A percentile compares a stretch with the other conserved stretches of the same genome.
phyloP scores from a whole-genome alignment of 2,113 vertebrate species.

The Lophochroa leadbeateri region DNA sequence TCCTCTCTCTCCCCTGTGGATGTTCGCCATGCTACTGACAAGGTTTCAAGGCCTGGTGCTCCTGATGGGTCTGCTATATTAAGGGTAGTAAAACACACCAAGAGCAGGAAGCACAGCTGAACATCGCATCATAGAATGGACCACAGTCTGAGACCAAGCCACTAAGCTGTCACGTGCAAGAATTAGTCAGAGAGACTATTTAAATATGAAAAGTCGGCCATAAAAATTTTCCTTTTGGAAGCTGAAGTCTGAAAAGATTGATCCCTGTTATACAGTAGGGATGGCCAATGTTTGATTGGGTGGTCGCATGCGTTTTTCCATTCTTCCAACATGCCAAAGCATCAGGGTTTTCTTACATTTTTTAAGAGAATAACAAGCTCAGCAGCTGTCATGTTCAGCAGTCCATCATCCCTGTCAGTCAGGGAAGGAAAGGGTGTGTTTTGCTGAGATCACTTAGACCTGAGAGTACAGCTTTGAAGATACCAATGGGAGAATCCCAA shows the following conservation, averaged over 20 bases:
- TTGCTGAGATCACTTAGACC: neutral
- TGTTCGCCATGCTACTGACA: neutral
- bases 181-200: neutral
- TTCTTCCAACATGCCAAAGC: neutral
- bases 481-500: neutral
- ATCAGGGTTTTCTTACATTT: neutral
- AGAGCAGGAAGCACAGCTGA: neutral
- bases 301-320: neutral
- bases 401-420: neutral
- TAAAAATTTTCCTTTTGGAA: neutral
- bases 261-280: neutral
- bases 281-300: rapidly evolving
- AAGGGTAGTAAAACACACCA: neutral
- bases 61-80: neutral
- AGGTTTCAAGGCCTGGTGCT: neutral
- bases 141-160: neutral
- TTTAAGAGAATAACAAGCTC: neutral
- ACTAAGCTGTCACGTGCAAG: neutral
- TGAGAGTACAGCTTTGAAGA: neutral
- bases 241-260: neutral
- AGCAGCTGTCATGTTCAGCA: neutral
- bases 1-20: neutral
- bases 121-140: neutral
- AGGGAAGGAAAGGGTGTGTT: neutral
- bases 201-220: neutral